Conservation (phyloP, 2,113 vertebrate genomes). For the Tetraodon nigroviridis region DNA sequence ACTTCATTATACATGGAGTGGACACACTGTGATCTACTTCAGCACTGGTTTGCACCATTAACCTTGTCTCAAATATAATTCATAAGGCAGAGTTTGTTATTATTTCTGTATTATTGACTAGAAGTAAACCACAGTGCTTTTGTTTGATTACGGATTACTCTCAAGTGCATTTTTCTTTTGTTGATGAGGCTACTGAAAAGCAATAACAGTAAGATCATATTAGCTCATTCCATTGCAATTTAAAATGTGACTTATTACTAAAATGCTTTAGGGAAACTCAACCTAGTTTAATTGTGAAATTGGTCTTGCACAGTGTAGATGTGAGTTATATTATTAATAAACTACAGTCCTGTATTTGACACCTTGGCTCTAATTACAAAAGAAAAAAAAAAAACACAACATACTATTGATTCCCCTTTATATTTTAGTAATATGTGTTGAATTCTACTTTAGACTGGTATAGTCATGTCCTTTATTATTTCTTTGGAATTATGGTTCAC, state of each 20-base stretch:
- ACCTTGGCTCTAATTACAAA: background rate
- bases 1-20: conserved; percentile 13
- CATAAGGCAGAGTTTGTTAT: conserved; percentile 53
- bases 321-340: conserved; percentile 41
- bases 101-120: conserved; percentile 60
- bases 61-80: conserved; percentile 54
- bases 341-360: conserved; percentile 4
- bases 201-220: conserved; percentile 64
- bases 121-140: conserved; percentile 49
- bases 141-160: conserved; percentile 54
- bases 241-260: conserved; percentile 44
- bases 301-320: conserved; percentile 20
- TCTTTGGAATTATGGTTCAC: background rate
- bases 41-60: conserved; percentile 45
- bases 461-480: background rate
- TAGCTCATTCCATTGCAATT: conserved; percentile 52
- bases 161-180: conserved; percentile 57
- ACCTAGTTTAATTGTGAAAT: conserved; percentile 51
- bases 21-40: conserved; percentile 36
- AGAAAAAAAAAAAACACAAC: background rate
- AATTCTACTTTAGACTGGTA: background rate
- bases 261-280: conserved; percentile 47
- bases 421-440: background rate
- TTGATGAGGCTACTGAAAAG: conserved; percentile 61
- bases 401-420: background rate